Percentiles rank a stretch among this genome's conserved stretches.
These are phyloP conservation scores for Pagetopsis macropterus DNA, from an alignment of 2,797 vertebrate species.

Conservation along the genomic window DNA sequence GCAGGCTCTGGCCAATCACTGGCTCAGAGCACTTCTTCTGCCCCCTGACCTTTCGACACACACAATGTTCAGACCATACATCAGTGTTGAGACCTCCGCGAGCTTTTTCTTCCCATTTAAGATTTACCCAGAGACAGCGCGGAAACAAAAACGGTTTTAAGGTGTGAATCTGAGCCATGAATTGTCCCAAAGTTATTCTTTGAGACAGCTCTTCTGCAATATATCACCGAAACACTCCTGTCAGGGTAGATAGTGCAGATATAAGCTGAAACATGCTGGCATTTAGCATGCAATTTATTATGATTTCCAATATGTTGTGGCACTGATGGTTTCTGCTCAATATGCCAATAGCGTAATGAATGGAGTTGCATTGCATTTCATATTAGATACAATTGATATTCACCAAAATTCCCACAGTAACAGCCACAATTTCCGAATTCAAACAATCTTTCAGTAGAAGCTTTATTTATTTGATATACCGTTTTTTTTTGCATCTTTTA, in stretches of 20 bases:
- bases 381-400: conserved; percentile 7
- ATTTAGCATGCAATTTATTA: conserved; percentile 15
- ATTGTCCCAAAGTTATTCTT: conserved; percentile 60
- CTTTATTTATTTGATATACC: background rate
- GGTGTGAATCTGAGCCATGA: conserved; percentile 65
- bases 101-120: conserved; percentile 65
- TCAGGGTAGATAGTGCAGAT: conserved; percentile 43
- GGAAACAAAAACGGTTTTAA: conserved; percentile 74
- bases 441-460: background rate
- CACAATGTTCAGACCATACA: conserved; percentile 82
- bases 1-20: conserved; percentile 93
- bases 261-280: conserved; percentile 44
- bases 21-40: conserved; percentile 81
- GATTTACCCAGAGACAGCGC: conserved; percentile 64
- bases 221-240: conserved; percentile 51
- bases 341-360: conserved; percentile 24
- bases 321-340: conserved; percentile 27
- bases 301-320: conserved; percentile 30
- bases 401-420: background rate
- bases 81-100: conserved; percentile 71
- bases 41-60: conserved; percentile 85
- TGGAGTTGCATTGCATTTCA: background rate
- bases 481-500: background rate
- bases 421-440: background rate
- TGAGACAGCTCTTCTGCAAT: conserved; percentile 58